Evolutionary conservation across 1,140 invertebrate genomes (phyloP), one percentile per base, ranked within the genome.

Genomic region (Caenorhabditis brenneri): DNA sequence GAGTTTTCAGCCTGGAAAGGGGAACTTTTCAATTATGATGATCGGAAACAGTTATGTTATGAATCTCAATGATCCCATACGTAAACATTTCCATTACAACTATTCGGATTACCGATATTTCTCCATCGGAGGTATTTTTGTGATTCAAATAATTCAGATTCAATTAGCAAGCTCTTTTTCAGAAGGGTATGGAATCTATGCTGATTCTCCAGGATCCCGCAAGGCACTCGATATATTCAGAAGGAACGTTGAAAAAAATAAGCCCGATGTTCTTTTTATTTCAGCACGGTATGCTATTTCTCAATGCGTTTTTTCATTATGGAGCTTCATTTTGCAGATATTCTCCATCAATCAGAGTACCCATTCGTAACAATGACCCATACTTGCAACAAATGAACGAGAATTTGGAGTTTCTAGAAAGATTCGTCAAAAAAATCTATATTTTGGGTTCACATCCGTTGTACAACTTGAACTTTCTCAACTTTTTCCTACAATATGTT

Each of bases 41-140:
- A 51, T 82, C n/a, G 81, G 81, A 10, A 82, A 82, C 58, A 82
- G 81, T 29, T 82, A 82, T 51, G 60, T 46, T 2, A 46, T 82
- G 81, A 82, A 69, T 22, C 39, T 65, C 5, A 24, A 39, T 31
- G 42, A 74, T 1, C 24, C 60, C 3, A 82, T 82, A 9, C 27
- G 39, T 29, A 22, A 33, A 36, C 55, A 82, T n/a, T 69, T 82
- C 81, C 22, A 69, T 27, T 36, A 60, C 9, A 82, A 82, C 27
- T 82, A 82, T 49, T 49, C 22, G n/a, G 27, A 39, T n/a, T 65
- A 36, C 49, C 10, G 81, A 24, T 69, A 19, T 48, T n/a, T 58
- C 24, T 69, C 60, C 49, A 58, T 65, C 10, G 55, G 55, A 48
- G 46, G 39, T 65, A 69, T 15, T 69, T 31, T 39, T 22, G 16